A percentile compares a stretch with the other conserved stretches of the same genome.
These are phyloP conservation scores for Tympanoctomys barrerae DNA, from an alignment of 2,797 vertebrate genomes.

Conservation along the genomic window DNA sequence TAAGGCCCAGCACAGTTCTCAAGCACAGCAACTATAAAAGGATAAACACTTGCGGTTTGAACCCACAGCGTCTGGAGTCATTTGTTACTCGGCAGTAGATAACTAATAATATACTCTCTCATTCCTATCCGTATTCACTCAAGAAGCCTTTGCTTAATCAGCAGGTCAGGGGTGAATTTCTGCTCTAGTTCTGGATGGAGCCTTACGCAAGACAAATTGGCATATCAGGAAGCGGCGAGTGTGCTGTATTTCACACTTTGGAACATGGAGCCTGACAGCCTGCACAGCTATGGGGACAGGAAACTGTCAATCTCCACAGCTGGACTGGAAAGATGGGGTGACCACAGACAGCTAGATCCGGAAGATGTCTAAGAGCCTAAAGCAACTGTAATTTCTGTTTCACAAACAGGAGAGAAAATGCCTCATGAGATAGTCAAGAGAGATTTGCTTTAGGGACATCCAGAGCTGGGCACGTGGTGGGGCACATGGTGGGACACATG, in stretches of 20 bases:
- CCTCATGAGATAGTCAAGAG: neutral
- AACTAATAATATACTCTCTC: neutral
- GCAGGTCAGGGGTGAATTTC: neutral
- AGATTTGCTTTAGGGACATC: neutral
- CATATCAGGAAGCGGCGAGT: neutral
- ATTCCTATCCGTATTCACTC: neutral
- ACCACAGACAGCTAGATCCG: neutral
- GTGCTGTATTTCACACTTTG: constrained; percentile 33
- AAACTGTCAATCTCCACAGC: constrained; percentile 27
- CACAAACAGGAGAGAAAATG: neutral
- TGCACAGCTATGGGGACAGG: neutral
- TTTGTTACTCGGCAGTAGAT: constrained; percentile 22
- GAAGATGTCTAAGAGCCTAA: constrained; percentile 2
- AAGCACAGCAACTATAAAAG: neutral
- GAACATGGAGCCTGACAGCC: constrained; percentile 3
- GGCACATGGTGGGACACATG: no score
- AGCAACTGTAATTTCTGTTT: neutral
- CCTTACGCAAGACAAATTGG: neutral
- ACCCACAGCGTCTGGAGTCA: neutral
- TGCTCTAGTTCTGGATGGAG: neutral
- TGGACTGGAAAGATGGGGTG: neutral
- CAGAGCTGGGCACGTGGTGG: neutral
- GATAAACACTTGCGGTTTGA: neutral
- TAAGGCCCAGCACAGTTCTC: neutral
- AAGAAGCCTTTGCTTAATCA: neutral